phyloP scores from a whole-genome alignment of 2,888 invertebrate species.

The Agrotis segetum region DNA sequence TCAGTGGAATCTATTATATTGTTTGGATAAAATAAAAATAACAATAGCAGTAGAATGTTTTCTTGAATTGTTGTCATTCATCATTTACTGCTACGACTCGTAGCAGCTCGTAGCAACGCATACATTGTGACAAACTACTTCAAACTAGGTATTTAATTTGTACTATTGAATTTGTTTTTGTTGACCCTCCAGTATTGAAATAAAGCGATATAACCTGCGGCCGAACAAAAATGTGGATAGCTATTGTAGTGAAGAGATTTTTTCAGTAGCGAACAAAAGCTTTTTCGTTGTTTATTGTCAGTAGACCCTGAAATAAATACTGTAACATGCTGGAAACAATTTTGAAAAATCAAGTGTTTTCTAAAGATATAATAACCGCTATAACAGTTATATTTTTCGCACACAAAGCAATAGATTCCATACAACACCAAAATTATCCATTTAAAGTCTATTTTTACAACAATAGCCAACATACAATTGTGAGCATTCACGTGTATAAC shows the following conservation, averaged over 20 bases:
- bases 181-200: not conserved
- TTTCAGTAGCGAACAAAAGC: constrained; percentile 12
- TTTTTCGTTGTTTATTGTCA: constrained; percentile 15
- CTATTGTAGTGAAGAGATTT: constrained; percentile 9
- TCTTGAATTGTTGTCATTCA: not conserved
- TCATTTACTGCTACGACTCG: constrained; percentile 2
- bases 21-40: not conserved
- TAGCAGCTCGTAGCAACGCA: constrained; percentile 5
- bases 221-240: constrained; percentile 4
- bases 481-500: constrained; percentile 74
- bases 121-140: not conserved
- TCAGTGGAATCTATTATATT: not conserved
- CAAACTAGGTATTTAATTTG: no score
- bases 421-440: constrained; percentile 30
- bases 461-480: constrained; percentile 45
- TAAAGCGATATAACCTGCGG: not conserved
- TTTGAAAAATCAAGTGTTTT: not conserved
- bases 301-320: constrained; percentile 4
- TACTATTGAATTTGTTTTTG: not conserved
- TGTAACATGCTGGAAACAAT: constrained; percentile 1
- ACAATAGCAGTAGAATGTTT: not conserved
- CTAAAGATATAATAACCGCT: not conserved
- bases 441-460: constrained; percentile 52
- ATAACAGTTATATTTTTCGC: not conserved
- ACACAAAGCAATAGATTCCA: constrained; percentile 10